Evolutionary conservation across 2,888 invertebrate species (phyloP), one percentile per base, ranked within the genome.

Genomic region (Charanyca ferruginea): DNA sequence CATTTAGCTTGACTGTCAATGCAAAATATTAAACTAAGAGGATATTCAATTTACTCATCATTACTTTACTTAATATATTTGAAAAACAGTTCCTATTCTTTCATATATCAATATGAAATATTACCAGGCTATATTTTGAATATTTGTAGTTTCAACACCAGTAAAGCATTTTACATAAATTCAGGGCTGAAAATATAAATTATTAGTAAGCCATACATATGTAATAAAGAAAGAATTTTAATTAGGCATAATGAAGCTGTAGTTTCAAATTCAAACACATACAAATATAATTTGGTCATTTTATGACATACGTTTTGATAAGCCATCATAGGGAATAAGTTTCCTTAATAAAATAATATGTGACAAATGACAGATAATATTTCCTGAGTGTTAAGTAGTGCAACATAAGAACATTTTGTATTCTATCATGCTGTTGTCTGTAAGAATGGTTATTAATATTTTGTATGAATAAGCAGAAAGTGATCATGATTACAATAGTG

Each of bases 271-370:
- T n/a, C n/a, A n/a, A n/a, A n/a, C n/a, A 69, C 20, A 16, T 70
- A 18, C 35, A 59, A 71, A 38, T 71, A 44, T 44, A 35, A 71
- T 38, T 44, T 71, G 16, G 48, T 42, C 18, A 71, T 48, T 66
- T 42, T 49, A 62, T 62, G 35, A 49, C 11, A 35, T 25, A 32
- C 11, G 35, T 62, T 61, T 62, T 49, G 42, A 22, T 62, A 49
- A 38, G 22, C 35, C 18, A 42, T 62, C 44, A 51, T 44, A 22
- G 42, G 18, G 18, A 49, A 28, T 48, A 23, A 58, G 8, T 48
- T 9, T 35, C 23, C 25, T 41, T 45, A 47, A 48, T 28, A 18
- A 49, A 59, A 49, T n/a, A n/a, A n/a, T 61, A 7, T 9, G 8
- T 35, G 18, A 61, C 11, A 35, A 18, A 13, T 16, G n/a, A 42